Base-by-base conservation (phyloP, 2,888 invertebrate genomes). In the Cryptus viduatorius region DNA sequence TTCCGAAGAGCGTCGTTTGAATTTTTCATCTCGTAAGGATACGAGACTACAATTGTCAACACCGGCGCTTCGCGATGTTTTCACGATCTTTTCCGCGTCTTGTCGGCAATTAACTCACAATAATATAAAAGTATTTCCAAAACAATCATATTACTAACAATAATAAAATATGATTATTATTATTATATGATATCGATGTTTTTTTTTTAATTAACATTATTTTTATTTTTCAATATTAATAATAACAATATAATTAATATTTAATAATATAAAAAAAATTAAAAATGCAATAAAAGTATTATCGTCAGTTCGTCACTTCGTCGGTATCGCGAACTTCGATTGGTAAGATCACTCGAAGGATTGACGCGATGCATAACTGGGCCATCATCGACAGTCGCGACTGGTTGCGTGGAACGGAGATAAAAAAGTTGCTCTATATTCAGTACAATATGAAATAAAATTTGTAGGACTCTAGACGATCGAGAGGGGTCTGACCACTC, bases 401-500 rank as follows among this genome's bases (percentile, higher is more conserved):
- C 24, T 37, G 37, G 3, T 37, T 37, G 37, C 29, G 59, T 3
- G 53, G 19, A 29, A 48, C n/a, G 10, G 24, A 59, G 24, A 19
- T 14, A 24, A 59, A 59, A 29, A 29, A 3, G 12, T 59, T 24
- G 29, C 4, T 37, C 37, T 59, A 29, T 59, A 59, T 29, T 29
- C 29, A 1, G 59, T 12, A 24, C 59, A 29, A 31, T 67, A 56
- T 46, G 79, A 50, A 73, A 73, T 75, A 61, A 80, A 80, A 75
- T 68, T 48, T 81, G 48, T 68, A 82, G 82, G 48, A 50, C 59
- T 72, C 48, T 67, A 31, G 77, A 72, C 46, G 16, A 73, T 67
- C 37, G 72, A 16, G 72, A 67, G 67, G 71, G 12, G 14, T n/a
- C 29, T 48, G 82, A 53, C 61, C 82, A 83, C 78, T 83, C 82